Percentiles rank a stretch among this genome's conserved stretches.
These are phyloP conservation scores for Phasianus colchicus DNA, from an alignment of 2,113 vertebrate species.

Conservation along the genomic window DNA sequence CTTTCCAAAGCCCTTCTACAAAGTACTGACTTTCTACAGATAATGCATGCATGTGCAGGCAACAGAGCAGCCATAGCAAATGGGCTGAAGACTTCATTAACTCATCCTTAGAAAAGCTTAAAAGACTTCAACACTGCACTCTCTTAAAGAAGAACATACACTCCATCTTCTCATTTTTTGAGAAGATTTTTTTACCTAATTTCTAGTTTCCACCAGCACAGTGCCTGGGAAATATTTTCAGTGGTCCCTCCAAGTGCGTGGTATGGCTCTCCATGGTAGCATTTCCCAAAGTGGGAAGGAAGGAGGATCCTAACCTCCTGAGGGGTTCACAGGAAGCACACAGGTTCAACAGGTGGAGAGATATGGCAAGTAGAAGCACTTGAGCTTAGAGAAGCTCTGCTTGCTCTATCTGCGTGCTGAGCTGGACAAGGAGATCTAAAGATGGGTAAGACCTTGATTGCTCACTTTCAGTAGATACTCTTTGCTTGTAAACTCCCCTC, in stretches of 20 bases:
- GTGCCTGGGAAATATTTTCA: background rate
- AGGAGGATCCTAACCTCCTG: fast-evolving
- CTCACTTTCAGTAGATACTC: background rate
- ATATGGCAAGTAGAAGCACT: background rate
- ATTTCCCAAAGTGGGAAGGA: background rate
- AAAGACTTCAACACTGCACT: background rate
- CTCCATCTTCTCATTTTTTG: background rate
- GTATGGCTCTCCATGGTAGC: background rate
- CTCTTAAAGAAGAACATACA: background rate
- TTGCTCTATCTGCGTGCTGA: fast-evolving
- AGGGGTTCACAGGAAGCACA: background rate
- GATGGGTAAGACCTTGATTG: background rate
- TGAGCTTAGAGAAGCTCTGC: background rate
- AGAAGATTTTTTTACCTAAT: background rate
- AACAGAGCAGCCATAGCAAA: background rate
- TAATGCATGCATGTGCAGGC: background rate
- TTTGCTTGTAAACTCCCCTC: constrained; percentile 3
- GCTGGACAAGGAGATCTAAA: background rate
- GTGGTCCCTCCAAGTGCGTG: background rate
- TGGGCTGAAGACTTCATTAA: background rate
- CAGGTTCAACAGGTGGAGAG: background rate
- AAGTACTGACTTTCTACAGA: constrained; percentile 18
- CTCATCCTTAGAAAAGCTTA: background rate
- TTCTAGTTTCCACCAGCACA: background rate
- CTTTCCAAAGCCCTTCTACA: constrained; percentile 35